Percentiles rank a stretch among this genome's conserved stretches.
Evolutionary conservation across 1,140 invertebrate genomes (phyloP).

Genomic region (Megalopta genalis): DNA sequence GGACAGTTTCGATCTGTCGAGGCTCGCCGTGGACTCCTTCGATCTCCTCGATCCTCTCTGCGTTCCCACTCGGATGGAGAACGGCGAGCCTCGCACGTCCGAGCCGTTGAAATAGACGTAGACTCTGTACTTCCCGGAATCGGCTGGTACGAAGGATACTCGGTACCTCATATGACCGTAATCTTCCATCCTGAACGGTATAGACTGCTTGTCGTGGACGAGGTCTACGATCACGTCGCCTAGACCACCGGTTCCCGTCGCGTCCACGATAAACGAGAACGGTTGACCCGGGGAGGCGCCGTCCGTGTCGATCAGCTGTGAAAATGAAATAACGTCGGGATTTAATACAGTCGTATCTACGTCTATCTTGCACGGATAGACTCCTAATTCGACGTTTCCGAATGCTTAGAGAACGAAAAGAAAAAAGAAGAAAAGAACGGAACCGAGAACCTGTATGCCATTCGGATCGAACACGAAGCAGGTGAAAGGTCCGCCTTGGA

Average conservation of each 20-base stretch:
- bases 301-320: constrained; percentile 85
- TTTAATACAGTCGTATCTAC: too few relatives aligned
- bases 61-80: constrained; percentile 88
- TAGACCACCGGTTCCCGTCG: constrained; percentile 90
- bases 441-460: constrained; percentile 86
- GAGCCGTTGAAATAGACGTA: constrained; percentile 97
- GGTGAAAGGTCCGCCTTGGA: constrained; percentile 97
- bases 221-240: constrained; percentile 95
- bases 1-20: constrained; percentile 71
- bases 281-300: constrained; percentile 88
- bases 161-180: constrained; percentile 90
- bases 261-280: constrained; percentile 91
- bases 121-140: constrained; percentile 94
- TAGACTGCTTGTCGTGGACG: constrained; percentile 89
- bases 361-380: too few relatives aligned
- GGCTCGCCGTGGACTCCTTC: constrained; percentile 69
- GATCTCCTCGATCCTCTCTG: constrained; percentile 81
- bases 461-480: constrained; percentile 98
- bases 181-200: constrained; percentile 92
- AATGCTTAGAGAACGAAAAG: too few relatives aligned
- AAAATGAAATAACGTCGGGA: not conserved
- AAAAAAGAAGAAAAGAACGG: not conserved
- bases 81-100: constrained; percentile 95
- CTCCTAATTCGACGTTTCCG: too few relatives aligned
- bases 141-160: constrained; percentile 93